These are phyloP conservation scores for Laodelphax striatellus DNA, from an alignment of 1,140 invertebrate species.

Conservation along the genomic window DNA sequence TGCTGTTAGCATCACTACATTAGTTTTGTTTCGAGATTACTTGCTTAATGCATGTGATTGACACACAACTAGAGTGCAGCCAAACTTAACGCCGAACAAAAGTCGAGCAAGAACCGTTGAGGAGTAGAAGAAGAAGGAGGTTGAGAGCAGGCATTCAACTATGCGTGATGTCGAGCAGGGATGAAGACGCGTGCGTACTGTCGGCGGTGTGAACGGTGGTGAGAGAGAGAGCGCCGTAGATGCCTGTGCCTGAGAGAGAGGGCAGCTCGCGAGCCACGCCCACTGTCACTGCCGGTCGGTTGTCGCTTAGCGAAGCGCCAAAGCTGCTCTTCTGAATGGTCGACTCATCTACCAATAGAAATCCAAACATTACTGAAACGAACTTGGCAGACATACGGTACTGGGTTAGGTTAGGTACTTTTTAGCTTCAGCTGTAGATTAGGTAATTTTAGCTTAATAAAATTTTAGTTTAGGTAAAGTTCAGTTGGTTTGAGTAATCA, in stretches of 20 bases:
- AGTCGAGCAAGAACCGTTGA: constrained; percentile 1
- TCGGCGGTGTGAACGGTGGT: constrained; percentile 34
- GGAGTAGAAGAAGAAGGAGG: background rate
- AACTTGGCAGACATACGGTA: too few relatives aligned
- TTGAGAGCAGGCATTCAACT: constrained; percentile 6
- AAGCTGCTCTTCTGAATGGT: too few relatives aligned
- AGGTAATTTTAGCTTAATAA: too few relatives aligned
- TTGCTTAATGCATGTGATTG: background rate
- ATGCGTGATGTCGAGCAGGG: constrained; percentile 12
- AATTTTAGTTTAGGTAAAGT: too few relatives aligned
- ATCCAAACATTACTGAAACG: background rate
- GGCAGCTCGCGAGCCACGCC: constrained; percentile 24
- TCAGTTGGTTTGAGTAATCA: too few relatives aligned
- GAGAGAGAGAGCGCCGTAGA: constrained; percentile 33
- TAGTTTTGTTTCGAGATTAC: background rate
- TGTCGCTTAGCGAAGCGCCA: too few relatives aligned
- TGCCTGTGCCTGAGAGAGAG: constrained; percentile 27
- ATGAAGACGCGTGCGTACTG: background rate
- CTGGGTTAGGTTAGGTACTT: too few relatives aligned
- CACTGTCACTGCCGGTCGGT: background rate
- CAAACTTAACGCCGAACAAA: constrained; percentile 11
- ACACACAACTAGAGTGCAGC: constrained; percentile 1
- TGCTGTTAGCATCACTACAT: background rate
- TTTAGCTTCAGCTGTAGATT: too few relatives aligned
- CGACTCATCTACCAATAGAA: background rate